These are phyloP conservation scores for Cryptocephalus moraei DNA, from an alignment of 2,888 invertebrate species.

Conservation along the genomic window DNA sequence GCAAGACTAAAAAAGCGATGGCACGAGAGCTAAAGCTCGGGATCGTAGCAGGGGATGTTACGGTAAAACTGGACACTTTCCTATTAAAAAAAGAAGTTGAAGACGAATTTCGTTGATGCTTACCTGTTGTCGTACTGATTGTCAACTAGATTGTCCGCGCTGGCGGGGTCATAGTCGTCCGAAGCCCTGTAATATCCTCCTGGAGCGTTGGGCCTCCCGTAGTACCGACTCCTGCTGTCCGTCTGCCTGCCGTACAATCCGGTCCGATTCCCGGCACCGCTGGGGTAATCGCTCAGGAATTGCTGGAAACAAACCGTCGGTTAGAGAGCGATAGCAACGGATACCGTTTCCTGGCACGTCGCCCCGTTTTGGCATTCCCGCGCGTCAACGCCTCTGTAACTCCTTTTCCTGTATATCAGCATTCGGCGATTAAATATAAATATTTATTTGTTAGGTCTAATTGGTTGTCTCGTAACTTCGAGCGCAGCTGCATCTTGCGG, in stretches of 20 bases:
- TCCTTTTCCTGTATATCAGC: conserved; percentile 2
- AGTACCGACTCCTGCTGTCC: conserved; percentile 3
- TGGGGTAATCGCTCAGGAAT: conserved; percentile 22
- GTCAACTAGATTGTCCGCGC: conserved; percentile 1
- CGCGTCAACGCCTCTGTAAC: no score
- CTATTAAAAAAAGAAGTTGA: no score
- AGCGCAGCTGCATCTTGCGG: not conserved
- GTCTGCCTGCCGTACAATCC: conserved; percentile 22
- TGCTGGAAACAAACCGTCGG: conserved; percentile 23
- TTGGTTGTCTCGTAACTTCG: conserved; percentile 1
- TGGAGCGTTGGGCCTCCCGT: conserved; percentile 1
- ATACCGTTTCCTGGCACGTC: no score
- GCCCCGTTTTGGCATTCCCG: no score
- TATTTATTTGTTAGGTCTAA: conserved; percentile 1
- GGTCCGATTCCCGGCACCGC: conserved; percentile 16
- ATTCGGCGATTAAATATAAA: conserved; percentile 1
- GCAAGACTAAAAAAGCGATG: no score
- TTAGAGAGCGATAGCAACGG: no score
- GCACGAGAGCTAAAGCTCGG: no score
- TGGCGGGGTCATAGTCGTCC: not conserved
- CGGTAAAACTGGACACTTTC: no score
- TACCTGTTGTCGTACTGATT: conserved; percentile 4
- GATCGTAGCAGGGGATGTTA: no score
- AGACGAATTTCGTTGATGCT: not conserved
- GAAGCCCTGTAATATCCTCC: not conserved